Evolutionary conservation across 2,797 vertebrate species (phyloP).

Genomic region (Lacerta bilineata): DNA sequence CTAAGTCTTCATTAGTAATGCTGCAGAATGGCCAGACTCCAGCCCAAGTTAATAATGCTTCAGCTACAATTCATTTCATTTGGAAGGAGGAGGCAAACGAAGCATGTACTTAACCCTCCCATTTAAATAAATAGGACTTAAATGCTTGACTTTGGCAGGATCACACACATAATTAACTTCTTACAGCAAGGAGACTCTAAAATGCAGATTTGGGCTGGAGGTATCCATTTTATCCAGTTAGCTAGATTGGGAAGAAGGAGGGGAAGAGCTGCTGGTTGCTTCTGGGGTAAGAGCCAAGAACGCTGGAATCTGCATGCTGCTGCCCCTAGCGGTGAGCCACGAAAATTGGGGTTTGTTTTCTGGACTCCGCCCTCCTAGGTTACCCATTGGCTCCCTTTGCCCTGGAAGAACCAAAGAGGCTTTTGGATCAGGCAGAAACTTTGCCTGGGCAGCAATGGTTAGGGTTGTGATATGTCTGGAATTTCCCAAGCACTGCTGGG

Average conservation of each 20-base stretch:
- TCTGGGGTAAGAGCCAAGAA: neutral
- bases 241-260: constrained; percentile 53
- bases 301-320: neutral
- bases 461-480: neutral
- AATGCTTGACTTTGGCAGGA: neutral
- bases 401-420: neutral
- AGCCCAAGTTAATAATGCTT: neutral
- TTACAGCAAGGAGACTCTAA: neutral
- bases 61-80: neutral
- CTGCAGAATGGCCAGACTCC: neutral
- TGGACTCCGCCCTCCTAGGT: neutral
- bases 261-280: neutral
- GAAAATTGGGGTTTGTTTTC: constrained; percentile 37
- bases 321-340: neutral
- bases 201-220: constrained; percentile 8
- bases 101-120: neutral
- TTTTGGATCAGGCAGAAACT: neutral
- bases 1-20: neutral
- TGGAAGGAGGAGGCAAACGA: neutral
- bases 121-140: neutral
- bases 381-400: neutral
- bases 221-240: constrained; percentile 49
- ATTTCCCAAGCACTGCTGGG: neutral
- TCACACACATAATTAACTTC: constrained; percentile 7
- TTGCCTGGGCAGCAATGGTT: neutral